phyloP scores from a whole-genome alignment of 2,113 vertebrate genomes.

The Mugil cephalus region DNA sequence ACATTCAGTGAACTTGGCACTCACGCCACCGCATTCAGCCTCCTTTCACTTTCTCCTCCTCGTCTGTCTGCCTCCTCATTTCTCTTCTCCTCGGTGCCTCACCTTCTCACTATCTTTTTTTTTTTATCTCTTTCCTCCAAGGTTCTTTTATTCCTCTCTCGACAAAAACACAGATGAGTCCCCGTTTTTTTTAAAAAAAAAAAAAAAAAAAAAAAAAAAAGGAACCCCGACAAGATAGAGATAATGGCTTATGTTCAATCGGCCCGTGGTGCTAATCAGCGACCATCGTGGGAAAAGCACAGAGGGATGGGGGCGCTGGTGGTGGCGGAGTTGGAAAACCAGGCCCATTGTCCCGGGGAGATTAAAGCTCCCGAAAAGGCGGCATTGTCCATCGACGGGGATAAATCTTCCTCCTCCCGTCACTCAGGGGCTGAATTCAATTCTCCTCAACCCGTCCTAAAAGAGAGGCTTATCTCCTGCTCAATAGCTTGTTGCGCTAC shows the following conservation, averaged over 20 bases:
- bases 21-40: slow-evolving; percentile 70
- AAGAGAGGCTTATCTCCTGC: slow-evolving; percentile 99
- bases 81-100: slow-evolving; percentile 69
- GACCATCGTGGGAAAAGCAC: slow-evolving; percentile 97
- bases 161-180: slow-evolving; percentile 87
- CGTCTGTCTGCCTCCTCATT: slow-evolving; percentile 59
- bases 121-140: slow-evolving; percentile 62
- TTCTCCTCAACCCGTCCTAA: slow-evolving; percentile 91
- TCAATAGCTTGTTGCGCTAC: slow-evolving; percentile 97
- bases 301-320: slow-evolving; percentile 83
- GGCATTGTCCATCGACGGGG: slow-evolving; percentile 94
- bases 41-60: slow-evolving; percentile 72
- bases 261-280: slow-evolving; percentile 90
- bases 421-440: slow-evolving; percentile 99
- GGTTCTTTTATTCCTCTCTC: slow-evolving; percentile 56
- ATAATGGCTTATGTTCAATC: slow-evolving; percentile 93
- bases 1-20: slow-evolving; percentile 80
- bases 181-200: no score
- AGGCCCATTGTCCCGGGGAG: slow-evolving; percentile 94
- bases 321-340: slow-evolving; percentile 84
- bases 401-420: slow-evolving; percentile 99
- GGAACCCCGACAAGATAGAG: slow-evolving; percentile 77
- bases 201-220: no score
- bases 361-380: slow-evolving; percentile 96
- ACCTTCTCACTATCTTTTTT: slow-evolving; percentile 67